Evolutionary conservation across 2,888 invertebrate genomes (phyloP), one percentile per base, ranked within the genome.

Genomic region (Perithous albicinctus): DNA sequence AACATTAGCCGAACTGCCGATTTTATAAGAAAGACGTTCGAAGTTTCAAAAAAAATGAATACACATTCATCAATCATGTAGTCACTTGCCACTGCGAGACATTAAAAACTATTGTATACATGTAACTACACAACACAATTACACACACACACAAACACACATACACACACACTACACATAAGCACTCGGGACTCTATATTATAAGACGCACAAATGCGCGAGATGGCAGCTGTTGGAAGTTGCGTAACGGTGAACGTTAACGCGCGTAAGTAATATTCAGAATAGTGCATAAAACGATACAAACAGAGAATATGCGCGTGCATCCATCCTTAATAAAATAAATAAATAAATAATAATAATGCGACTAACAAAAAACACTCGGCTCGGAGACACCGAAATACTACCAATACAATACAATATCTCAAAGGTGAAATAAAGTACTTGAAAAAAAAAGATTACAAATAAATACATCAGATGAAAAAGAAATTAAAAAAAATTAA

Each of bases 21-120:
- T 92, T 92, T 92, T 92, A 90, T 92, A 92, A 89, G 84, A 88
- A 85, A 83, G 87, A 89, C 85, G 87, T 89, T 89, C 87, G 82
- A 82, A 79, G 78, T 72, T 81, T 78, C 43, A 75, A 72, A 80
- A 75, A 70, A 43, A 78, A 70, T 66, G 51, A 78, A 75, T 54
- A 73, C 67, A 69, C 64, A 74, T 72, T 66, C 82, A 82, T 82
- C 75, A 78, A 75, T 82, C 82, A 76, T 82, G 78, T 75, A 75
- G 78, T 72, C 67, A 67, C 78, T 82, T 79, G 75, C 75, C 82
- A 87, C 84, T 84, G 84, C 84, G 80, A 80, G 66, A 78, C 59
- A 75, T 78, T 70, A 75, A 75, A 80, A 78, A 67, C 54, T 82
- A 84, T 84, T 78, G 69, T 80, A 86, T 82, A 83, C 80, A 74